Conservation (phyloP, 2,797 vertebrate genomes). For the Balearica regulorum region DNA sequence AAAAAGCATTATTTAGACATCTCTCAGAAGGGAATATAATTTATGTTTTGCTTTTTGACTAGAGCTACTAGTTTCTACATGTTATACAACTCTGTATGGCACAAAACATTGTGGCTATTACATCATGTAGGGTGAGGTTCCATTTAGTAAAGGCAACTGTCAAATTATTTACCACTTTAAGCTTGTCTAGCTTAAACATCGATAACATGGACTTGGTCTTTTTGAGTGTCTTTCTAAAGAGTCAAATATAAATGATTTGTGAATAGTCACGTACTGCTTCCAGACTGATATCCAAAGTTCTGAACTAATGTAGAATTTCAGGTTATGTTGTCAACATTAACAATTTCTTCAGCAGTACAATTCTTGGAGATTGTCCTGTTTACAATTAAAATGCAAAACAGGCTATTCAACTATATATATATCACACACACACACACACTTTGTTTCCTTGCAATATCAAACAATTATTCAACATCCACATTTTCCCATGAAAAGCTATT, state of each 20-base stretch:
- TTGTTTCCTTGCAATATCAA: background rate
- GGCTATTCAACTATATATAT: background rate
- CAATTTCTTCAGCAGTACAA: background rate
- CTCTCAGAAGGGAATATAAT: background rate
- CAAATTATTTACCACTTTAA: background rate
- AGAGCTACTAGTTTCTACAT: background rate
- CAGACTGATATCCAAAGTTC: background rate
- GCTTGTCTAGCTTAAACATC: background rate
- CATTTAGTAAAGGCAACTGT: background rate
- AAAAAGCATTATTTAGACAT: background rate
- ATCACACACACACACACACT: background rate
- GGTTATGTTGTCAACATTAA: background rate
- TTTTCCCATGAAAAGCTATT: background rate
- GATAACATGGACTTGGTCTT: background rate
- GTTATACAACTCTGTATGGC: background rate
- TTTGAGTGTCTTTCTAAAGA: background rate
- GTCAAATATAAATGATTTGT: background rate
- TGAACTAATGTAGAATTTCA: background rate
- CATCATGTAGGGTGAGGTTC: background rate
- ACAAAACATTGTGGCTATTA: background rate
- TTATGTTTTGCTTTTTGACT: background rate
- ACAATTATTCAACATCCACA: background rate
- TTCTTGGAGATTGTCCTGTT: background rate
- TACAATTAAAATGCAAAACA: background rate
- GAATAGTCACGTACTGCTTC: background rate